Percentiles rank a stretch among this genome's conserved stretches.
Conservation (phyloP, 2,113 vertebrate species). For the Dicentrarchus labrax region DNA sequence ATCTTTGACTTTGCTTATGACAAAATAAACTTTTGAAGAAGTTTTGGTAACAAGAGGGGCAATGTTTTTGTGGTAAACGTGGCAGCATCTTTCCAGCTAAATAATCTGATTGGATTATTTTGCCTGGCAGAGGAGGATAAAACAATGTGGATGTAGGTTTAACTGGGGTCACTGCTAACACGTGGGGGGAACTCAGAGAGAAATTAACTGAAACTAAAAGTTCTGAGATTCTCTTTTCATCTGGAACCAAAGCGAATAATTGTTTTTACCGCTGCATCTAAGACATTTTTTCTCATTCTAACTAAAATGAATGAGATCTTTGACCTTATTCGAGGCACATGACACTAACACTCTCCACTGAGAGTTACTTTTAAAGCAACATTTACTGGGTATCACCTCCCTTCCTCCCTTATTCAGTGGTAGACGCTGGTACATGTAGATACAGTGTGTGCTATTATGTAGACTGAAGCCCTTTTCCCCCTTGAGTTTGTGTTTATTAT, state of each 20-base stretch:
- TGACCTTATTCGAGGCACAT: slow-evolving; percentile 20
- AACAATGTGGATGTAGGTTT: not conserved
- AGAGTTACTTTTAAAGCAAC: not conserved
- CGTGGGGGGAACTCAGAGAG: not conserved
- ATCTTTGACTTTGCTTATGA: not conserved
- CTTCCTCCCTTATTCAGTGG: slow-evolving; percentile 14
- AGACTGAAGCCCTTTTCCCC: not conserved
- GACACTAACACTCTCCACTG: not conserved
- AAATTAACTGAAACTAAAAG: slow-evolving; percentile 5
- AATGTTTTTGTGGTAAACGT: not conserved
- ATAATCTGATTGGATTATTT: not conserved
- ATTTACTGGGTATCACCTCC: not conserved
- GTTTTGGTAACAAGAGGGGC: not conserved
- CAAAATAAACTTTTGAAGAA: not conserved
- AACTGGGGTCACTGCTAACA: not conserved
- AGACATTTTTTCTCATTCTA: not conserved
- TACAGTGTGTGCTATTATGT: not conserved
- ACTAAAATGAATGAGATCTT: slow-evolving; percentile 22
- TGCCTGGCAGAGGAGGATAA: not conserved
- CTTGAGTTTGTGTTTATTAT: not conserved
- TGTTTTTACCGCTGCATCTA: not conserved
- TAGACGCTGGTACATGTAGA: not conserved
- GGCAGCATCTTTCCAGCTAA: not conserved
- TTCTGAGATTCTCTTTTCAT: not conserved
- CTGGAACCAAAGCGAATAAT: not conserved